Evolutionary conservation across 2,113 vertebrate species (phyloP).

Genomic region (Gulo gulo): DNA sequence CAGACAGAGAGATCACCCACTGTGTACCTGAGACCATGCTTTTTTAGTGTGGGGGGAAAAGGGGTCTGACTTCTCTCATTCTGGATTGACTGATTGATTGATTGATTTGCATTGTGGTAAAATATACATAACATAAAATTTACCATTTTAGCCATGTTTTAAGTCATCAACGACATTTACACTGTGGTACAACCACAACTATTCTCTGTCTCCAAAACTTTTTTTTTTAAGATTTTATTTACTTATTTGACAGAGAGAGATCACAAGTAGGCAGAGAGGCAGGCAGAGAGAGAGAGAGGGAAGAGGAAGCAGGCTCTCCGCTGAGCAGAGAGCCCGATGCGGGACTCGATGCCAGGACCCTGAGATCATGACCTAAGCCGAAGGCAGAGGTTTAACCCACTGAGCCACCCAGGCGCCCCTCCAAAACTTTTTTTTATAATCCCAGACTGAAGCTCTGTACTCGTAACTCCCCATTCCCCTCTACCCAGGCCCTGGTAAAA

Average conservation of each 20-base stretch:
- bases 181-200: background rate
- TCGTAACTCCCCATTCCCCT: too few species aligned
- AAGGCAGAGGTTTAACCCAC: too few species aligned
- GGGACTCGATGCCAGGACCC: too few species aligned
- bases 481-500: background rate
- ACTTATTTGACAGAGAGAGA: too few species aligned
- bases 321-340: too few species aligned
- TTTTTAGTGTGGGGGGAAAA: background rate
- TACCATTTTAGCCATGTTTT: background rate
- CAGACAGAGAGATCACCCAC: background rate
- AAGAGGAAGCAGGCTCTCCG: too few species aligned
- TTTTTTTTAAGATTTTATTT: background rate
- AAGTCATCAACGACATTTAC: background rate
- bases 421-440: background rate
- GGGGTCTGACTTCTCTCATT: background rate
- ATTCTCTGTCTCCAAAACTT: background rate
- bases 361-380: too few species aligned
- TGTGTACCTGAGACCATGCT: background rate
- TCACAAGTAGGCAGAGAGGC: too few species aligned
- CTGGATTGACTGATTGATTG: background rate
- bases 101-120: background rate
- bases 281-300: too few species aligned
- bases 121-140: background rate
- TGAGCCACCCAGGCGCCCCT: too few species aligned
- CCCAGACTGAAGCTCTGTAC: background rate